These are phyloP conservation scores for Alligator sinensis DNA, from an alignment of 2,113 vertebrate genomes.

Conservation along the genomic window DNA sequence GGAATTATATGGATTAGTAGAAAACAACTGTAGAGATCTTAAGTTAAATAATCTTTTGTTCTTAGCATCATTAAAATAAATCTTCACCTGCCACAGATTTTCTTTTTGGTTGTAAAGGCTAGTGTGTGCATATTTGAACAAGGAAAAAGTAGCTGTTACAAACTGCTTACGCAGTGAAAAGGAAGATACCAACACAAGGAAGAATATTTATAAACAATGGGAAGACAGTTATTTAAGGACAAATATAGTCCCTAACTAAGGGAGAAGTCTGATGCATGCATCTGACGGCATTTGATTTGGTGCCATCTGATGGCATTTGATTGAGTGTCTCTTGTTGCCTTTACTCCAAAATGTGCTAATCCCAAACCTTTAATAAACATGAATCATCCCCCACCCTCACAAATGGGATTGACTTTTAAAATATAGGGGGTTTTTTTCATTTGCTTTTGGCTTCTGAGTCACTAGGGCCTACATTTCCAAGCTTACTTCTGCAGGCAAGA, in stretches of 20 bases:
- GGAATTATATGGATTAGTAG: background rate
- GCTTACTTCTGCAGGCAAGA: background rate
- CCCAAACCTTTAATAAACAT: conserved; percentile 10
- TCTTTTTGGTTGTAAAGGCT: background rate
- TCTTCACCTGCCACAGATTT: background rate
- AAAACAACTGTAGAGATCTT: conserved; percentile 4
- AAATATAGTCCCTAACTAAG: background rate
- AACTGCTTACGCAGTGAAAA: background rate
- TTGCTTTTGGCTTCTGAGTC: background rate
- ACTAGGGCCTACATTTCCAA: background rate
- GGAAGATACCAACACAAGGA: background rate
- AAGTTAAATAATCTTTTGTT: background rate
- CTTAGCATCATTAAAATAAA: background rate
- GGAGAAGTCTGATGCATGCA: background rate
- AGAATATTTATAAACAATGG: background rate
- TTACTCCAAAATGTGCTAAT: background rate
- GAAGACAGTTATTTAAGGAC: background rate
- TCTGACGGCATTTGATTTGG: background rate
- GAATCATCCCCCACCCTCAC: background rate
- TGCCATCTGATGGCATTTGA: background rate
- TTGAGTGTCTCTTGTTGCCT: background rate
- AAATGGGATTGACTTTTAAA: background rate
- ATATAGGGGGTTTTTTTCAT: background rate
- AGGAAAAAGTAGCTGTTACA: background rate
- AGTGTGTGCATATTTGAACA: background rate